Conservation (phyloP, 2,888 invertebrate genomes). For the Pseudoips prasinana region DNA sequence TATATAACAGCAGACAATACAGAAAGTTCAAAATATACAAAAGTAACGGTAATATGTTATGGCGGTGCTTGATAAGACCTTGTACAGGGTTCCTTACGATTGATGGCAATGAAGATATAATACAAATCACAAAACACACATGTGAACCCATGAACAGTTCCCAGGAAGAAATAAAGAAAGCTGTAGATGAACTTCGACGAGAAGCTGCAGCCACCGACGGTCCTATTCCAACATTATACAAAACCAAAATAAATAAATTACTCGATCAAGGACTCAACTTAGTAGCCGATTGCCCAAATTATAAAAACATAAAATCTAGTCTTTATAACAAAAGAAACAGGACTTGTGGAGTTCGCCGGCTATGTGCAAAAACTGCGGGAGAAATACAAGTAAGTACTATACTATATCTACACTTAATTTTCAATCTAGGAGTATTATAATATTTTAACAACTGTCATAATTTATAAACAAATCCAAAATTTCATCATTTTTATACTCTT, state of each 20-base stretch:
- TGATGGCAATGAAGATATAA: slow-evolving; percentile 1
- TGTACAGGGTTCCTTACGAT: neutral
- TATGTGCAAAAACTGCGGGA: slow-evolving; percentile 2
- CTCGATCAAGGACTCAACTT: slow-evolving; percentile 3
- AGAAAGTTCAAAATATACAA: slow-evolving; percentile 1
- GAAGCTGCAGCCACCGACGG: slow-evolving; percentile 3
- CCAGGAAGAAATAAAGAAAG: neutral
- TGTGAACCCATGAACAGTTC: slow-evolving; percentile 3
- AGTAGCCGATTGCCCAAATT: slow-evolving; percentile 3
- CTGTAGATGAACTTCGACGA: neutral
- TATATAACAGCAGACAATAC: slow-evolving; percentile 1
- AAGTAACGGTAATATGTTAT: slow-evolving; percentile 1
- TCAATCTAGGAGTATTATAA: neutral
- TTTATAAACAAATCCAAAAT: too few species aligned
- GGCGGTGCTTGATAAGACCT: slow-evolving; percentile 2
- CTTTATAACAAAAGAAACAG: slow-evolving; percentile 1
- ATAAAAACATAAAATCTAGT: neutral
- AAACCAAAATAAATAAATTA: slow-evolving; percentile 1
- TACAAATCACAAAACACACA: slow-evolving; percentile 1
- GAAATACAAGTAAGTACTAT: neutral
- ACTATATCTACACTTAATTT: too few species aligned
- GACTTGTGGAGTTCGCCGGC: slow-evolving; percentile 1
- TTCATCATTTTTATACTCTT: too few species aligned
- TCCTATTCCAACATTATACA: slow-evolving; percentile 3
- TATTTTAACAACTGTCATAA: too few species aligned